Percentiles rank a stretch among this genome's conserved stretches.
phyloP scores from a whole-genome alignment of 1,140 invertebrate species.

The Bombus consobrinus region DNA sequence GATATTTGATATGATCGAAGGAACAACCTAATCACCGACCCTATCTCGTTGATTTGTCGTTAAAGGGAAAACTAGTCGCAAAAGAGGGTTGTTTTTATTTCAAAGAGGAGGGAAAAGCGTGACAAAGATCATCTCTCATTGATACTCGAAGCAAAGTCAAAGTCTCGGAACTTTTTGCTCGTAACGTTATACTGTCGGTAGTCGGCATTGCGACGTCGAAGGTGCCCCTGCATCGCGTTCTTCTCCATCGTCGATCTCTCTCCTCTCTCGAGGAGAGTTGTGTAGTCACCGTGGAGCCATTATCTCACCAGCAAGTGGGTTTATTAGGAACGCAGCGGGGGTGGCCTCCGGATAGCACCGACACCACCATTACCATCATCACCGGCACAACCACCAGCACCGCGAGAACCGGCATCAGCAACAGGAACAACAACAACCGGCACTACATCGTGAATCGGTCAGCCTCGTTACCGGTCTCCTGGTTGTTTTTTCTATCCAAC shows the following conservation, averaged over 20 bases:
- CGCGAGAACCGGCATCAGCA: conserved; percentile 19
- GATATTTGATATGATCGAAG: too few species aligned
- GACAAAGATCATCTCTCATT: not conserved
- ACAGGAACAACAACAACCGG: conserved; percentile 32
- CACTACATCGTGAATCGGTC: conserved; percentile 70
- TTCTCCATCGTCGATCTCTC: conserved; percentile 22
- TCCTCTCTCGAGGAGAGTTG: conserved; percentile 64
- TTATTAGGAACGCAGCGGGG: conserved; percentile 82
- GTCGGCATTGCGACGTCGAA: conserved; percentile 60
- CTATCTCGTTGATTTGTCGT: too few species aligned
- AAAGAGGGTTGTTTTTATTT: not conserved
- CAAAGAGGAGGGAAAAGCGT: not conserved
- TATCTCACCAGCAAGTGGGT: conserved; percentile 80
- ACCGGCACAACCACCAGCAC: not conserved
- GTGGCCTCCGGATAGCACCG: conserved; percentile 74
- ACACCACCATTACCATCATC: conserved; percentile 64
- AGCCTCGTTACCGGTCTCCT: conserved; percentile 70
- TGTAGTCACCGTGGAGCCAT: conserved; percentile 79
- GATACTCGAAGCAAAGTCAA: not conserved
- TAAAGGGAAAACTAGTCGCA: not conserved
- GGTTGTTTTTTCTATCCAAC: conserved; percentile 52
- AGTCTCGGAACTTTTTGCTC: not conserved
- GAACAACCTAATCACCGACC: too few species aligned
- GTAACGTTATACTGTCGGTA: conserved; percentile 46
- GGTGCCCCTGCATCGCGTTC: conserved; percentile 30